phyloP scores from a whole-genome alignment of 2,888 invertebrate genomes.

The Fabriciana adippe region DNA sequence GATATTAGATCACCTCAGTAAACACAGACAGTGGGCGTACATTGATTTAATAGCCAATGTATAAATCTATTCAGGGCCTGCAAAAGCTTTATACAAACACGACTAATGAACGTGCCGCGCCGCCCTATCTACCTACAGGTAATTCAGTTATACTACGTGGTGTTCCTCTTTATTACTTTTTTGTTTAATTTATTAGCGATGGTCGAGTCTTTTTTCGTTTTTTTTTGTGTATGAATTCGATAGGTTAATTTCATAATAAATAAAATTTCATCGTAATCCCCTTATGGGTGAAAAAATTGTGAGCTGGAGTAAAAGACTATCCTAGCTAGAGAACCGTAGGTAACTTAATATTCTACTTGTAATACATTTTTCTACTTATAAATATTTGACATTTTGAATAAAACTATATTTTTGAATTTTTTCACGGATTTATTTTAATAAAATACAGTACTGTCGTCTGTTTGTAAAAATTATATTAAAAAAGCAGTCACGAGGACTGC shows the following conservation, averaged over 20 bases:
- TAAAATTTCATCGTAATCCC: background rate
- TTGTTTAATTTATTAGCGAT: conserved; percentile 39
- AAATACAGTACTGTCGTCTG: no score
- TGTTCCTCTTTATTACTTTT: conserved; percentile 51
- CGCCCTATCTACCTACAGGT: conserved; percentile 47
- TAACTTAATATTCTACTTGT: no score
- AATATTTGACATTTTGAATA: no score
- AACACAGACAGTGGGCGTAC: conserved; percentile 54
- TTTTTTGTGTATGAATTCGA: conserved; percentile 6
- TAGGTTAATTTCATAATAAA: background rate
- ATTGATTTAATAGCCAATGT: conserved; percentile 61
- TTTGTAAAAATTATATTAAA: no score
- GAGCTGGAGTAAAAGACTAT: background rate
- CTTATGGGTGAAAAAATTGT: background rate
- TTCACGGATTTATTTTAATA: no score
- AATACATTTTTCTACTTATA: no score
- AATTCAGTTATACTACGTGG: conserved; percentile 64
- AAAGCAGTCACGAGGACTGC: no score
- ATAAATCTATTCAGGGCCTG: conserved; percentile 62
- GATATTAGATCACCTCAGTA: conserved; percentile 47
- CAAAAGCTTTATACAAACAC: conserved; percentile 66
- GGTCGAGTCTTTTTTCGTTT: conserved; percentile 21
- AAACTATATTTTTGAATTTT: no score
- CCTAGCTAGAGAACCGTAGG: no score
- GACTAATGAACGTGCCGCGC: conserved; percentile 62